Evolutionary conservation across 2,113 vertebrate genomes (phyloP).

Genomic region (Petrocephalus zakoni): DNA sequence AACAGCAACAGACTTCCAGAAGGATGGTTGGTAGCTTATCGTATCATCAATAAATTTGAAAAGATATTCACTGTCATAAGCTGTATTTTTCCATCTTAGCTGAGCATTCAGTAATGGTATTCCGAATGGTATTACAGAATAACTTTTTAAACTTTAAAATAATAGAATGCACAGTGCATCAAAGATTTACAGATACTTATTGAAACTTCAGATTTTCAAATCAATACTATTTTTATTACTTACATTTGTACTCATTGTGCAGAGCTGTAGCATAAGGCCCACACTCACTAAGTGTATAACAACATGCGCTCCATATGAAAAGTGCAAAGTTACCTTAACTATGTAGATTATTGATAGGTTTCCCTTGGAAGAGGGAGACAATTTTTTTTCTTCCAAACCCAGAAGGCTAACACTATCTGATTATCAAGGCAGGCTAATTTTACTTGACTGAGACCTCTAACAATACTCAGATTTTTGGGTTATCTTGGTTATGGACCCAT

Average conservation of each 20-base stretch:
- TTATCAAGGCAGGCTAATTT: neutral
- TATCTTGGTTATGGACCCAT: neutral
- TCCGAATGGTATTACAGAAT: neutral
- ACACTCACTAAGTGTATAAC: too few relatives aligned
- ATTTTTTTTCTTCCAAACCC: too few relatives aligned
- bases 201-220: neutral
- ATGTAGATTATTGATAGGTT: too few relatives aligned
- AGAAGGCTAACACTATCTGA: too few relatives aligned
- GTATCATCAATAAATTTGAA: neutral
- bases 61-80: neutral
- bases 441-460: neutral
- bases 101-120: neutral
- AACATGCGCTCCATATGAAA: too few relatives aligned
- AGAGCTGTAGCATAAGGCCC: too few relatives aligned
- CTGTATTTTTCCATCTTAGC: neutral
- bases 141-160: neutral
- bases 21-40: neutral
- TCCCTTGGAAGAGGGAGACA: too few relatives aligned
- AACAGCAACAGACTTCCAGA: neutral
- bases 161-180: neutral
- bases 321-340: too few relatives aligned
- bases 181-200: neutral
- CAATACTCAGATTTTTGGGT: neutral
- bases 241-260: too few relatives aligned
- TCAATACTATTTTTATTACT: too few relatives aligned